A percentile compares a stretch with the other conserved stretches of the same genome.
Evolutionary conservation across 2,113 vertebrate genomes (phyloP).

Genomic region (Pseudorectes ferrugineus): DNA sequence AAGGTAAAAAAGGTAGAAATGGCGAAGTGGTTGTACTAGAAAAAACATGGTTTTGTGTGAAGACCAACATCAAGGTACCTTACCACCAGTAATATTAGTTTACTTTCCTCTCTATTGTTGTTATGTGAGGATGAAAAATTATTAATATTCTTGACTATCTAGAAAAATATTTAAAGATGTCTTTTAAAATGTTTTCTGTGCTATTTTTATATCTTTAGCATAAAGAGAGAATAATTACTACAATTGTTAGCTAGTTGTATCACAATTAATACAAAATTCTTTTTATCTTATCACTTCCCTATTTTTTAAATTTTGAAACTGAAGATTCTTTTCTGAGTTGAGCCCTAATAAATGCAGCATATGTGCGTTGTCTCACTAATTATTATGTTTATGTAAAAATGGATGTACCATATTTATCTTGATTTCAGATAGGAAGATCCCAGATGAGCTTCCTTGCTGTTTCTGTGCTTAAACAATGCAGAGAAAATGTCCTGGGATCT

Average conservation of each 20-base stretch:
- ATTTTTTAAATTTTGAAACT: background rate
- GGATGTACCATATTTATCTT: constrained; percentile 10
- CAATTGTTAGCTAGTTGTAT: background rate
- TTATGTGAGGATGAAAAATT: background rate
- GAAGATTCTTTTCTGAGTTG: background rate
- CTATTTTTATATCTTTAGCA: background rate
- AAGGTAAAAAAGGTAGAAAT: background rate
- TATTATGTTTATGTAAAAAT: background rate
- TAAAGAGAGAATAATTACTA: background rate
- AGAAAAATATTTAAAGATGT: background rate
- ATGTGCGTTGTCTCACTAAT: background rate
- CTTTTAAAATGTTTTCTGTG: background rate
- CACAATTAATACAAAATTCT: background rate
- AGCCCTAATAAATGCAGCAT: background rate
- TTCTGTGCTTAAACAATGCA: constrained; percentile 33
- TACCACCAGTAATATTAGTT: background rate
- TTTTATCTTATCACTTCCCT: background rate
- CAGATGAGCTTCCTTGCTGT: constrained; percentile 27
- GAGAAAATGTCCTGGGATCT: constrained; percentile 51
- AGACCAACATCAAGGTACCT: background rate
- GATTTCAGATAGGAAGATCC: constrained; percentile 12
- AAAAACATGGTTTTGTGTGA: background rate
- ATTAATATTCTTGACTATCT: background rate
- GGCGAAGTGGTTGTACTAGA: background rate
- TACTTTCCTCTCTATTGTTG: background rate